A percentile compares a stretch with the other conserved stretches of the same genome.
Conservation (phyloP, 2,113 vertebrate genomes). For the Psophia crepitans region DNA sequence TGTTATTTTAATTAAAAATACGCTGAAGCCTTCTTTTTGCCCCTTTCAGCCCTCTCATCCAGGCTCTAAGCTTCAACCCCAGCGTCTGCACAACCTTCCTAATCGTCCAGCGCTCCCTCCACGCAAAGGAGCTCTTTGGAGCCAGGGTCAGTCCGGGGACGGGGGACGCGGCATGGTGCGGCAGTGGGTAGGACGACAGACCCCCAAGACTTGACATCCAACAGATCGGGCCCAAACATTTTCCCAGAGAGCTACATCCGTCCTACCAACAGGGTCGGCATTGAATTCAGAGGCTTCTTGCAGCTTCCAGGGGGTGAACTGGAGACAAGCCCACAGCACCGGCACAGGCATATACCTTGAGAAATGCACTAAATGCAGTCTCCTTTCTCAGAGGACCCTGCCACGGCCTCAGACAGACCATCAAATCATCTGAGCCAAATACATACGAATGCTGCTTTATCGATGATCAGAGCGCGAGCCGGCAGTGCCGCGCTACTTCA, state of each 20-base stretch:
- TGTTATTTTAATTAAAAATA: slow-evolving; percentile 68
- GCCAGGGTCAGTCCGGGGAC: not conserved
- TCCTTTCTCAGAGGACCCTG: not conserved
- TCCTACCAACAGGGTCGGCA: not conserved
- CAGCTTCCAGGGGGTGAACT: not conserved
- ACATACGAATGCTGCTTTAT: not conserved
- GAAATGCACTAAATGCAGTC: not conserved
- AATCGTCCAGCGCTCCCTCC: not conserved
- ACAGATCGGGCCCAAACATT: not conserved
- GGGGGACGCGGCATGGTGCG: accelerated
- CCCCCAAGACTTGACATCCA: not conserved
- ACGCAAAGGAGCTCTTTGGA: not conserved
- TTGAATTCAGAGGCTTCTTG: not conserved
- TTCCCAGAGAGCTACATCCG: accelerated
- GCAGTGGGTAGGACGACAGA: not conserved
- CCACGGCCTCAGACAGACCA: not conserved
- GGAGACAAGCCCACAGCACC: not conserved
- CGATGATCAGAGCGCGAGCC: not conserved
- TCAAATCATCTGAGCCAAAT: not conserved
- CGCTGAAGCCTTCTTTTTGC: slow-evolving; percentile 47
- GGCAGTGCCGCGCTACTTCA: not conserved
- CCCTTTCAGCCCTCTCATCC: slow-evolving; percentile 53
- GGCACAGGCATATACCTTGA: accelerated
- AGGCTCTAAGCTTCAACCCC: slow-evolving; percentile 30
- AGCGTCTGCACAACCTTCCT: not conserved